A percentile compares a stretch with the other conserved stretches of the same genome.
Conservation (phyloP, 2,797 vertebrate species). For the Sparus aurata region DNA sequence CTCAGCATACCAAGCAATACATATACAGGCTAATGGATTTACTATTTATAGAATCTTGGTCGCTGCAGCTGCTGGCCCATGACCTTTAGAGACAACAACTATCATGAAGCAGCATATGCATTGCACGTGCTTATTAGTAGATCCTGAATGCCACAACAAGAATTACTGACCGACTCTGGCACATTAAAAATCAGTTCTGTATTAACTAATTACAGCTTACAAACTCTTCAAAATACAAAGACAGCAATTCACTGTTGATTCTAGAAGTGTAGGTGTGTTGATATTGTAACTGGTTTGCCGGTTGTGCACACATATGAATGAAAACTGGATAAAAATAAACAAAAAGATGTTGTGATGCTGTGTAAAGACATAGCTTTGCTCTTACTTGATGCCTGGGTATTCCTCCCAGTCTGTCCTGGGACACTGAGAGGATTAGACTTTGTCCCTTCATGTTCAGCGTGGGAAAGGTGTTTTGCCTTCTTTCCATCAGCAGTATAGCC, state of each 20-base stretch:
- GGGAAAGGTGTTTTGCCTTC: constrained; percentile 45
- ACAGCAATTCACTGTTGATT: neutral
- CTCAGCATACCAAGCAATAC: neutral
- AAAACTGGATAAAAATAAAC: neutral
- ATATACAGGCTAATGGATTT: constrained; percentile 9
- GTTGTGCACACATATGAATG: neutral
- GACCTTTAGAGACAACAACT: constrained; percentile 25
- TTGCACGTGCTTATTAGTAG: neutral
- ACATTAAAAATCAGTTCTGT: neutral
- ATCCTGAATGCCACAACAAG: constrained; percentile 17
- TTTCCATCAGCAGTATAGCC: constrained; percentile 46
- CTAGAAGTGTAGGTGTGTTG: neutral
- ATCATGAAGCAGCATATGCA: neutral
- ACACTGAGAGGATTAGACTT: constrained; percentile 54
- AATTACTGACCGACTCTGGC: neutral
- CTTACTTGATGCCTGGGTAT: constrained; percentile 68
- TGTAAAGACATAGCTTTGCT: constrained; percentile 56
- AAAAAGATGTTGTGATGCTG: constrained; percentile 38
- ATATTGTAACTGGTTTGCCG: no score
- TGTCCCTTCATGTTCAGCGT: constrained; percentile 32
- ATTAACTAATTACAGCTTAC: neutral
- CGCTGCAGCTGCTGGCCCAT: constrained; percentile 19
- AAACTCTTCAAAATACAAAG: neutral
- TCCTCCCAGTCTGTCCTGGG: constrained; percentile 62
- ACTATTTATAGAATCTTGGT: constrained; percentile 17